Evolutionary conservation across 2,797 vertebrate species (phyloP), one percentile per base, ranked within the genome.

Genomic region (Coregonus ussuriensis): DNA sequence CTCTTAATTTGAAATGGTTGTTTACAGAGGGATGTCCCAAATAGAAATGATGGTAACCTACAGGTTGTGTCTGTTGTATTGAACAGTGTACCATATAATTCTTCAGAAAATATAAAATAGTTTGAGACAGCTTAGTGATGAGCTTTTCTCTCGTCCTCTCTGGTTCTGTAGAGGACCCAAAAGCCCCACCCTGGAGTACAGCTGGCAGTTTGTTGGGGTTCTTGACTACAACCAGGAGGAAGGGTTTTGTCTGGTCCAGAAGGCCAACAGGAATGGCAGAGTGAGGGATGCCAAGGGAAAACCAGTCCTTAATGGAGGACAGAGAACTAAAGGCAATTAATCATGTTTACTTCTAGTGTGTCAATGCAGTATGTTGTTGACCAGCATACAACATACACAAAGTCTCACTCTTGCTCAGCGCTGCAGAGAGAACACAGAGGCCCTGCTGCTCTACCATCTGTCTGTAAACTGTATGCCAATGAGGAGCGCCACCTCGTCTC

Each of bases 401-500:
- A 25, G 7, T 71, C 41, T 71, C 15, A 11, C 6, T 47, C 16
- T 70, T 79, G 97, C 97, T 37, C 71, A 92, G 1, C 74, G 11
- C 52, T 80, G 82, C 68, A 94, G 96, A 75, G 91, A 94, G 78
- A 93, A 93, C 56, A 94, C 95, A 0, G 93, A 98, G 84, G 93
- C 91, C 0, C 89, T 95, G 79, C 75, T 96, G 14, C 83, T 95
- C 0, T 97, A 97, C 87, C 90, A 96, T 84, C 81, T 97, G 3
- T 94, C 95, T 0, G 91, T 98, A 72, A 95, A 97, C 91, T 94
- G 94, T 88, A 98, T 97, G 96, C 95, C 97, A n/a, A 81, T 89
- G 0, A 89, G 85, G 79, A 87, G 87, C 3, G 93, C 90, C 37
- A 87, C 77, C 4, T 89, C 86, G 0, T 74, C 83, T 78, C 84